These are phyloP conservation scores for Myrmophylax atrothorax DNA, from an alignment of 2,113 vertebrate species.

Conservation along the genomic window DNA sequence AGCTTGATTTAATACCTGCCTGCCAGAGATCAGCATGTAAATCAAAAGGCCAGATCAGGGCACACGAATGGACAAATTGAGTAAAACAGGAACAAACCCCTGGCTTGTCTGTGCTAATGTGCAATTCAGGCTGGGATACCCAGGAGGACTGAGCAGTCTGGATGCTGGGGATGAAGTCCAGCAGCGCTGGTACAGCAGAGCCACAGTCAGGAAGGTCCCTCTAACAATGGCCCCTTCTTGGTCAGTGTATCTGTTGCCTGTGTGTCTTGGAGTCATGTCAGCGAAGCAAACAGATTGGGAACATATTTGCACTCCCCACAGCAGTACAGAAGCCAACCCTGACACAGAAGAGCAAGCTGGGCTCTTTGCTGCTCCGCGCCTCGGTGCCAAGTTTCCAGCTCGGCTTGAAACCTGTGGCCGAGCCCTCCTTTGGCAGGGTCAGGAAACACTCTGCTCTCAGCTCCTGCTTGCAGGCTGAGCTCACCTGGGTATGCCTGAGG, in stretches of 20 bases:
- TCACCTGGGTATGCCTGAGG: neutral
- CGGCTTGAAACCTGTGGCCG: neutral
- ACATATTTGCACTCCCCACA: slow-evolving; percentile 53
- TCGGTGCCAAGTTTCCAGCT: slow-evolving; percentile 24
- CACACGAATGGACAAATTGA: neutral
- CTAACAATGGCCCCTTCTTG: slow-evolving; percentile 64
- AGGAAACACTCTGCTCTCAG: neutral
- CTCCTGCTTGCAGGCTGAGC: neutral
- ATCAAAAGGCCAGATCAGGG: neutral
- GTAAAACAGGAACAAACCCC: neutral
- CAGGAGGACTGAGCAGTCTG: fast-evolving
- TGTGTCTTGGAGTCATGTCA: slow-evolving; percentile 45
- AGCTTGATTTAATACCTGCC: neutral
- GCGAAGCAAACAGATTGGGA: slow-evolving; percentile 43
- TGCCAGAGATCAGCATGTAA: neutral
- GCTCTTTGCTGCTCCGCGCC: slow-evolving; percentile 4
- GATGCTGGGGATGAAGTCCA: neutral
- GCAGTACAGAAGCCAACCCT: slow-evolving; percentile 36
- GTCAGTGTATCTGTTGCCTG: slow-evolving; percentile 9
- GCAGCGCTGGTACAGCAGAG: neutral
- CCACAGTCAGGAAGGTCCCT: neutral
- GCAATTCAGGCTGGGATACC: neutral
- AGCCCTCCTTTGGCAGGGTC: neutral
- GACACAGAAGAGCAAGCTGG: slow-evolving; percentile 40
- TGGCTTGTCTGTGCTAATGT: neutral